These are phyloP conservation scores for Notothenia rossii DNA, from an alignment of 2,113 vertebrate species.

Conservation along the genomic window DNA sequence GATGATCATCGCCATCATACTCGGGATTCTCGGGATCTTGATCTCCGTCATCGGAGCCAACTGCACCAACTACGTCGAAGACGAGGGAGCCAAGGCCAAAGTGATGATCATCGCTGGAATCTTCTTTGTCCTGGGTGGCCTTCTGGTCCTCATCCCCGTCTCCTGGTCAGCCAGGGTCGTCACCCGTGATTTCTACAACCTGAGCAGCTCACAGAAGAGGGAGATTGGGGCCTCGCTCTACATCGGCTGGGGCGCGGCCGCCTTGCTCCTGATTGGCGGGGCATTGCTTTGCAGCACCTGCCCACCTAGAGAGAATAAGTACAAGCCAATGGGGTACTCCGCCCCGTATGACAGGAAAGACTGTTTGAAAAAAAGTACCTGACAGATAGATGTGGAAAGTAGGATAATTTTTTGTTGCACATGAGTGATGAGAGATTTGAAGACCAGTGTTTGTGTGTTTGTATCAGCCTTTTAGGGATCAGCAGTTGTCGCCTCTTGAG, in stretches of 20 bases:
- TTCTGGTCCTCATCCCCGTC: constrained; percentile 82
- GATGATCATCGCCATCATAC: constrained; percentile 80
- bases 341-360: constrained; percentile 84
- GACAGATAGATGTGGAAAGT: not conserved
- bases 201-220: constrained; percentile 59
- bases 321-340: constrained; percentile 83
- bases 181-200: constrained; percentile 82
- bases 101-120: constrained; percentile 85
- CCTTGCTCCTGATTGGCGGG: constrained; percentile 82
- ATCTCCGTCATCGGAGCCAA: constrained; percentile 85
- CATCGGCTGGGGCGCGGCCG: constrained; percentile 81
- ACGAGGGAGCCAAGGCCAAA: constrained; percentile 79
- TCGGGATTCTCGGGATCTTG: constrained; percentile 79
- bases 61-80: constrained; percentile 87
- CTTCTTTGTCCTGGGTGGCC: constrained; percentile 77
- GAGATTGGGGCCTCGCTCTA: constrained; percentile 84
- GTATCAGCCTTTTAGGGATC: not conserved
- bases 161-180: constrained; percentile 79
- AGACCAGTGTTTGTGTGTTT: not conserved
- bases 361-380: constrained; percentile 75
- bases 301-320: constrained; percentile 81
- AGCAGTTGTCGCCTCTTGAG: not conserved
- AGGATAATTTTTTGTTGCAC: constrained; percentile 9
- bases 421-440: not conserved
- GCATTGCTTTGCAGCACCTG: constrained; percentile 82